These are phyloP conservation scores for Pampus argenteus DNA, from an alignment of 2,797 vertebrate genomes.

Conservation along the genomic window DNA sequence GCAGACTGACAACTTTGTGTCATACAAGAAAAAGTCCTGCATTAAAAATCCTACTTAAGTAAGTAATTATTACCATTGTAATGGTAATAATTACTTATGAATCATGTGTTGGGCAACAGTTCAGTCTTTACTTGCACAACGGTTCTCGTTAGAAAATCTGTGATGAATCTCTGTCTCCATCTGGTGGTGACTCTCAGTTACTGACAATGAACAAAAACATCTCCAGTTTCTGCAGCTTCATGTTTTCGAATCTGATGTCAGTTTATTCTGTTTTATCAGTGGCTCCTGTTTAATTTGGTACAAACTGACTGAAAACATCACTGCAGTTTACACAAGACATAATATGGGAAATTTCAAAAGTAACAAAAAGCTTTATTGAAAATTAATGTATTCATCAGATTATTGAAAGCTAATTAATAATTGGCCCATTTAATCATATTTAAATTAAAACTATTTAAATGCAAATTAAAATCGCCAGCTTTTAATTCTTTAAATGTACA, in stretches of 20 bases:
- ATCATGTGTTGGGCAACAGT: background rate
- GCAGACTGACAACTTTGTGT: too few species aligned
- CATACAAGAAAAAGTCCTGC: too few species aligned
- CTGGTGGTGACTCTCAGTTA: slow-evolving; percentile 12
- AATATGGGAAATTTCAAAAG: background rate
- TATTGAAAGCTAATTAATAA: background rate
- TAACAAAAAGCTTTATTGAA: background rate
- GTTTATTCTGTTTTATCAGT: background rate
- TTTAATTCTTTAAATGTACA: background rate
- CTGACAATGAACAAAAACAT: background rate
- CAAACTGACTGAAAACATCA: background rate
- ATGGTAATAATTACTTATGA: too few species aligned
- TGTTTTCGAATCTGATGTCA: background rate
- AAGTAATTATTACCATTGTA: too few species aligned
- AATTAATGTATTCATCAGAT: background rate
- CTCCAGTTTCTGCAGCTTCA: too few species aligned
- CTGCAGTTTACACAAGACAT: background rate
- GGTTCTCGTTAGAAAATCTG: background rate
- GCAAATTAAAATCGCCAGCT: background rate
- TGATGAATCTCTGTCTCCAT: slow-evolving; percentile 3
- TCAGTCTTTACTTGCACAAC: background rate
- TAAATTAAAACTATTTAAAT: background rate
- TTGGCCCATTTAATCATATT: background rate
- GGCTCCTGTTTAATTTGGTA: background rate
- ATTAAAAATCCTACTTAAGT: too few species aligned